These are phyloP conservation scores for Actinia tenebrosa DNA, from an alignment of 64 coral and sea anemone genomes.

Conservation along the genomic window DNA sequence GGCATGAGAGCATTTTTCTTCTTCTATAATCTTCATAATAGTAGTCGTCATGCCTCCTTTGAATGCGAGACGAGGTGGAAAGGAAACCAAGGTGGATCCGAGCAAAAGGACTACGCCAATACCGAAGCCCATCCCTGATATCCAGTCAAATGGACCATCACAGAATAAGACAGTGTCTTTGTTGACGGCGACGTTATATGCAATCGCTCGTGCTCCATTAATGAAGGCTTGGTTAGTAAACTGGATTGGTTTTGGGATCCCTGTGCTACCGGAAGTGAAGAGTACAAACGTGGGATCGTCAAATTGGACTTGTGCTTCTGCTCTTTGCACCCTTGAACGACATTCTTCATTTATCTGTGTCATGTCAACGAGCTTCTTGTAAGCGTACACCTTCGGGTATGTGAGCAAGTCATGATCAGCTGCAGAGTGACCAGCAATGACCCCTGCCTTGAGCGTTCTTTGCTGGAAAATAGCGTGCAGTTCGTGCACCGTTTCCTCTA, in stretches of 20 bases:
- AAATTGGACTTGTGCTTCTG: neutral
- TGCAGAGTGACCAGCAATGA: neutral
- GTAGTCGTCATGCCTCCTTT: neutral
- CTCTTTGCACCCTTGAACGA: neutral
- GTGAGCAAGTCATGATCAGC: neutral
- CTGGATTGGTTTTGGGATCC: conserved; percentile 21
- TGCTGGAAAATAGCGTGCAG: neutral
- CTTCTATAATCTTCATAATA: conserved; percentile 1
- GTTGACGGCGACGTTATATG: neutral
- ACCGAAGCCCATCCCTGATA: neutral
- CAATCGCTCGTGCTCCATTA: neutral
- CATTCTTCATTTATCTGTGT: neutral
- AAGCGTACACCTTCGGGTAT: neutral
- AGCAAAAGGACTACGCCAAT: neutral
- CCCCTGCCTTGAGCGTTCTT: neutral
- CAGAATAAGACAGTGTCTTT: neutral
- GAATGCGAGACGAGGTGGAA: neutral
- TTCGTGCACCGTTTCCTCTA: neutral
- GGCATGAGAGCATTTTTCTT: conserved; percentile 22
- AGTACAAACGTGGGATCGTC: conserved; percentile 13
- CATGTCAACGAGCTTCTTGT: neutral
- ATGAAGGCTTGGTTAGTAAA: conserved; percentile 21
- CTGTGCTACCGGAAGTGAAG: conserved; percentile 32
- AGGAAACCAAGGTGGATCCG: neutral
- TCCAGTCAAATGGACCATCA: conserved; percentile 20